Evolutionary conservation across 2,113 vertebrate species (phyloP).

Genomic region (Pteruthius melanotis): DNA sequence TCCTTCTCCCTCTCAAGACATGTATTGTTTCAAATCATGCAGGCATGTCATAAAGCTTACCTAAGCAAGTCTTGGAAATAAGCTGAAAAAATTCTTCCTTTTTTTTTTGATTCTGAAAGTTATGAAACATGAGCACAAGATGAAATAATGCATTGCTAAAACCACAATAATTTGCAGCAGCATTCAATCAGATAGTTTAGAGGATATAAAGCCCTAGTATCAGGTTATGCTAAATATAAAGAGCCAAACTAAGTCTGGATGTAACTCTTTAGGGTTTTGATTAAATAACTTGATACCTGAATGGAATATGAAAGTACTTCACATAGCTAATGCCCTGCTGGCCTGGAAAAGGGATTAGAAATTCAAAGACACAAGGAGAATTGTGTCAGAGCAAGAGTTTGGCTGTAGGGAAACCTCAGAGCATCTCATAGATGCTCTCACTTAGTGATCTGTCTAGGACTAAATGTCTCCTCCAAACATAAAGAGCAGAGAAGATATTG

Average conservation of each 20-base stretch:
- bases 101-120: slow-evolving; percentile 5
- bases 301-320: not conserved
- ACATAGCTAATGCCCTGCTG: not conserved
- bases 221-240: slow-evolving; percentile 59
- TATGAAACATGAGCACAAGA: slow-evolving; percentile 52
- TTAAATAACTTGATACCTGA: not conserved
- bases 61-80: not conserved
- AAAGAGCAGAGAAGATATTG: not conserved
- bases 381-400: not conserved
- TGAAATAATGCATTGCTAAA: slow-evolving; percentile 62
- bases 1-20: not conserved
- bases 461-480: not conserved
- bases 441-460: not conserved
- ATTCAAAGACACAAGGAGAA: not conserved
- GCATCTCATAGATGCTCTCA: not conserved
- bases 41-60: not conserved
- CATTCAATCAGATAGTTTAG: slow-evolving; percentile 60
- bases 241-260: slow-evolving; percentile 14
- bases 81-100: not conserved
- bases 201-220: slow-evolving; percentile 59
- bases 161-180: slow-evolving; percentile 65
- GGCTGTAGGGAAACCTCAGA: not conserved
- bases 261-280: slow-evolving; percentile 9
- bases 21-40: not conserved
- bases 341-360: not conserved